Base-by-base conservation (phyloP, 2,113 vertebrate species). In the Tautogolabrus adspersus region DNA sequence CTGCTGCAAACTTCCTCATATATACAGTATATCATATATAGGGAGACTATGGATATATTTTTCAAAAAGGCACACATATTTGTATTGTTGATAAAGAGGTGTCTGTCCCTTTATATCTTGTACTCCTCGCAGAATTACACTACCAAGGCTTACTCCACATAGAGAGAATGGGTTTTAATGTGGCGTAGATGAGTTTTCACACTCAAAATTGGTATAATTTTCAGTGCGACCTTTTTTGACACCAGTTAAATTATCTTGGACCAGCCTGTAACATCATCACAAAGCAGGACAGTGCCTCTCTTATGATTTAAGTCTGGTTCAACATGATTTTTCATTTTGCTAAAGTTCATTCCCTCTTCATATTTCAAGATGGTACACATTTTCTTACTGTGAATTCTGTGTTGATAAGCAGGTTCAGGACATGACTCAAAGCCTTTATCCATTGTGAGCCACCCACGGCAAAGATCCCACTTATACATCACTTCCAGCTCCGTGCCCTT, bases 371-470 rank as follows among this genome's bases (percentile, higher is more conserved):
- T 59, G 42, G 12, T 13, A 10, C 11, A 46, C 4, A 6, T 19
- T 51, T 51, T 51, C 19, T 47, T 23, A 16, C 13, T 4, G 34
- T 58, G 11, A 62, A 42, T 21, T 60, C n/a, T 51, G 23, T 68
- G 26, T 68, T 10, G 12, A 63, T 66, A 67, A 73, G 74, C 57
- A 70, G 63, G 42, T 77, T 68, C 10, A 61, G 19, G 42, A 18
- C 66, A 71, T 77, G 75, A 86, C 61, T 88, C 78, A 82, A 40
- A 65, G 59, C 54, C 21, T 47, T 75, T 54, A 42, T 75, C 66
- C 72, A 72, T 19, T 65, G 26, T 74, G 34, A 34, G 15, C 40
- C 66, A 16, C 79, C 75, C 52, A 74, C 71, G 4, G 7, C 38
- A 42, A 10, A 44, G 44, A n/a, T 79, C 56, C 63, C 55, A 66